Conservation (phyloP, 2,888 invertebrate species). For the Glomeris marginata region DNA sequence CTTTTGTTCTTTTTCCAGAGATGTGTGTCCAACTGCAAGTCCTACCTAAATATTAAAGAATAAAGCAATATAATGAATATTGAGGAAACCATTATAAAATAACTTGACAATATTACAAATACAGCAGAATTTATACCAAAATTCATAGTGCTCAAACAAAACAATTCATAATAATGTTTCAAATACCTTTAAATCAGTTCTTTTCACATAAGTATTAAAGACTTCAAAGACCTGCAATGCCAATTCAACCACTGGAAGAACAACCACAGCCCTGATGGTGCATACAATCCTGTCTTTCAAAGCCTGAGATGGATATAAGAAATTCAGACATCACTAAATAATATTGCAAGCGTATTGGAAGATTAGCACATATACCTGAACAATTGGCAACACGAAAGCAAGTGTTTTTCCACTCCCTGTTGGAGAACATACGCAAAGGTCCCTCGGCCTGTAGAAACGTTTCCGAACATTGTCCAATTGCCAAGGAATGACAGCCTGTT, state of each 20-base stretch:
- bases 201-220: slow-evolving; percentile 40
- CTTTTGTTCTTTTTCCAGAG: slow-evolving; percentile 31
- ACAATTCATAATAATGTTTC: background rate
- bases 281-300: slow-evolving; percentile 45
- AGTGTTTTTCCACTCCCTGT: slow-evolving; percentile 97
- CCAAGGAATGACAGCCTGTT: slow-evolving; percentile 61
- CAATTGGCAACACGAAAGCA: slow-evolving; percentile 79
- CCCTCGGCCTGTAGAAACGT: slow-evolving; percentile 55
- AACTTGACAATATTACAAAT: no score
- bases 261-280: slow-evolving; percentile 65
- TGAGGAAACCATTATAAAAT: no score
- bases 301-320: slow-evolving; percentile 30
- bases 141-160: background rate
- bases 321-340: background rate
- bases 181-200: slow-evolving; percentile 37
- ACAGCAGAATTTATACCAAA: background rate
- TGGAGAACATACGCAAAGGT: slow-evolving; percentile 91
- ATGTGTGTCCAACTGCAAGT: slow-evolving; percentile 46
- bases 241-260: slow-evolving; percentile 82
- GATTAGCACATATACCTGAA: slow-evolving; percentile 42
- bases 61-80: no score
- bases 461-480: slow-evolving; percentile 46
- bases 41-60: slow-evolving; percentile 34
- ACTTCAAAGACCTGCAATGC: slow-evolving; percentile 78
- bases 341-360: background rate